Base-by-base conservation (phyloP, 2,888 invertebrate genomes). In the Hoplodrina ambigua region DNA sequence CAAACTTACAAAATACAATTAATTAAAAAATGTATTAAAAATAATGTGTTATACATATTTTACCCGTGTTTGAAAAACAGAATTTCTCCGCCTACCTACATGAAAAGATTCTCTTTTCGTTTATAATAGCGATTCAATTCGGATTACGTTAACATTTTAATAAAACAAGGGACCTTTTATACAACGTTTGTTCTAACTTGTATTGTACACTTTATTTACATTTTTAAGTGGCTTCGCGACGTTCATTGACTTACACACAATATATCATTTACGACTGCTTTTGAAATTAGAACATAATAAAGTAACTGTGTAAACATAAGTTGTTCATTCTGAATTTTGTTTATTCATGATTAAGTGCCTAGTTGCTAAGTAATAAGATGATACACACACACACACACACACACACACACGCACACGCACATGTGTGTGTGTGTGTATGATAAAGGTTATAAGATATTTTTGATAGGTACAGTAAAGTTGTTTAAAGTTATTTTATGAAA, bases 271-370 rank as follows among this genome's bases (percentile, higher is more conserved):
- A 41, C 13, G 46, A 37, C 13, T 19, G 46, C 46, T 54, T 59
- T 46, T 54, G 13, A 58, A 46, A 46, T 46, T 41, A 37, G 25
- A 30, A 52, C 17, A 17, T 53, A 46, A 25, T 20, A 57, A 52
- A 69, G 15, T 69, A 19, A 58, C 53, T 53, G 6, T 19, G 71
- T 19, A 19, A 53, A 58, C 46, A 19, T 33, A 37, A 58, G 25
- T 53, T 54, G 13, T 13, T 25, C 19, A 53, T 53, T 5, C n/a
- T 13, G 10, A 37, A 17, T 10, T 46, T 70, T 53, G 17, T 33
- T 19, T 13, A 52, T 19, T 2, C 52, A 57, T 44, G 30, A 69
- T 52, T 44, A 6, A 20, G 55, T 19, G 2, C 4, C n/a, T 50
- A 20, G 37, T 37, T 37, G 37, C 37, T 30, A 50, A 10, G 30